A percentile compares a stretch with the other conserved stretches of the same genome.
Evolutionary conservation across 2,797 vertebrate species (phyloP).

Genomic region (Alcedo atthis): DNA sequence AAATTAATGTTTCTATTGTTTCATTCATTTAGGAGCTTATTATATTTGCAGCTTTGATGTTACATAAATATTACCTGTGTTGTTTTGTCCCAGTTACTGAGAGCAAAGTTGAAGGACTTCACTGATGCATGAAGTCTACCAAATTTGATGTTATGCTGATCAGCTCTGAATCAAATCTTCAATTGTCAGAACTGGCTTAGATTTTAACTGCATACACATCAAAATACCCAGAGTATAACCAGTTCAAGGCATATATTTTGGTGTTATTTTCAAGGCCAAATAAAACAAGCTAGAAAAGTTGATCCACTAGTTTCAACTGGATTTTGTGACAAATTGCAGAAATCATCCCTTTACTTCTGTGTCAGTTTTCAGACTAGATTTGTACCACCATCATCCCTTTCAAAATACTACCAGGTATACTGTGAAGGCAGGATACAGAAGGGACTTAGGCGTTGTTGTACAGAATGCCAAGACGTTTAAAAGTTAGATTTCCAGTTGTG

Average conservation of each 20-base stretch:
- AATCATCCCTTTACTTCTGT: background rate
- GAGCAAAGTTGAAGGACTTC: slow-evolving; percentile 71
- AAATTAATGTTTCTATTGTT: slow-evolving; percentile 60
- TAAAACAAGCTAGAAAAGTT: background rate
- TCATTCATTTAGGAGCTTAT: slow-evolving; percentile 68
- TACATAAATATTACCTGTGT: slow-evolving; percentile 72
- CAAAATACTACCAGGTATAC: background rate
- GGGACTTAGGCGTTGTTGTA: background rate
- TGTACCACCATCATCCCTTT: background rate
- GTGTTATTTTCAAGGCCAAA: slow-evolving; percentile 9
- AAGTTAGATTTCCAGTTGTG: background rate
- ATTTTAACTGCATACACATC: background rate
- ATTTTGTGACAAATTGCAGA: slow-evolving; percentile 1
- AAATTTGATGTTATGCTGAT: slow-evolving; percentile 71
- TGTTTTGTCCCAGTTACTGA: slow-evolving; percentile 77
- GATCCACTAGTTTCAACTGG: background rate
- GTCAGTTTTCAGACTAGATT: background rate
- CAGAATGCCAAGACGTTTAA: background rate
- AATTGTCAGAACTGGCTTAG: slow-evolving; percentile 13
- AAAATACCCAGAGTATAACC: background rate
- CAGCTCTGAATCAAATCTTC: slow-evolving; percentile 28
- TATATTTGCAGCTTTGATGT: slow-evolving; percentile 73
- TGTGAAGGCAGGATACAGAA: background rate
- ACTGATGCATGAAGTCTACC: slow-evolving; percentile 8
- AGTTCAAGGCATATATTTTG: background rate